Percentiles rank a stretch among this genome's conserved stretches.
These are phyloP conservation scores for Flexamia atlantica DNA, from an alignment of 2,888 invertebrate genomes.

Conservation along the genomic window DNA sequence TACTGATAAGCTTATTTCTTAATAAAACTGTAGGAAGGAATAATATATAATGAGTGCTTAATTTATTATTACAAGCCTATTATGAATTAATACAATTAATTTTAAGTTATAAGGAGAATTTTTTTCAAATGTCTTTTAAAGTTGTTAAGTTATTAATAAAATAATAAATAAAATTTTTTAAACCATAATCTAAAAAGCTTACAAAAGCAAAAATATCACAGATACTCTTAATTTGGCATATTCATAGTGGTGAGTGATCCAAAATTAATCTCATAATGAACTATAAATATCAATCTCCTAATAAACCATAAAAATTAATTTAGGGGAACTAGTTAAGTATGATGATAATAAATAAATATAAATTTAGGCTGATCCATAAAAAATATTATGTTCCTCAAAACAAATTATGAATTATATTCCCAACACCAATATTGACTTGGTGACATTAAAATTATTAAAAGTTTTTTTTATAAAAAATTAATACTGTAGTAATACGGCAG, in stretches of 20 bases:
- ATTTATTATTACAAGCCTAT: too few relatives aligned
- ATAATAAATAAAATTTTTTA: not conserved
- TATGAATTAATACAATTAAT: too few relatives aligned
- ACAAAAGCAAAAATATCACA: conserved; percentile 1
- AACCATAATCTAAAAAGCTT: not conserved
- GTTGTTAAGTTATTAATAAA: not conserved
- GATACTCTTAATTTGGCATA: not conserved
- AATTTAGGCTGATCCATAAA: not conserved
- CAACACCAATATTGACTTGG: too few relatives aligned
- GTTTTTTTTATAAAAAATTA: too few relatives aligned
- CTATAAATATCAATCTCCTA: not conserved
- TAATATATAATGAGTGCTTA: too few relatives aligned
- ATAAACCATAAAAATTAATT: not conserved
- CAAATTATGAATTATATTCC: too few relatives aligned
- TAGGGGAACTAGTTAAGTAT: not conserved
- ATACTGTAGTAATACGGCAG: not conserved
- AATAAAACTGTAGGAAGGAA: too few relatives aligned
- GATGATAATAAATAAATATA: not conserved
- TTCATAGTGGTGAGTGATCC: not conserved
- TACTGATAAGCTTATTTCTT: too few relatives aligned
- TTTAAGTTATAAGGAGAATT: too few relatives aligned
- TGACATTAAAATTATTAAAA: too few relatives aligned
- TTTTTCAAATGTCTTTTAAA: conserved; percentile 3
- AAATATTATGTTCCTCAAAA: not conserved
- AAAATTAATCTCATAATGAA: not conserved